Evolutionary conservation across 2,888 invertebrate species (phyloP), one percentile per base, ranked within the genome.

Genomic region (Andrena bucephala): DNA sequence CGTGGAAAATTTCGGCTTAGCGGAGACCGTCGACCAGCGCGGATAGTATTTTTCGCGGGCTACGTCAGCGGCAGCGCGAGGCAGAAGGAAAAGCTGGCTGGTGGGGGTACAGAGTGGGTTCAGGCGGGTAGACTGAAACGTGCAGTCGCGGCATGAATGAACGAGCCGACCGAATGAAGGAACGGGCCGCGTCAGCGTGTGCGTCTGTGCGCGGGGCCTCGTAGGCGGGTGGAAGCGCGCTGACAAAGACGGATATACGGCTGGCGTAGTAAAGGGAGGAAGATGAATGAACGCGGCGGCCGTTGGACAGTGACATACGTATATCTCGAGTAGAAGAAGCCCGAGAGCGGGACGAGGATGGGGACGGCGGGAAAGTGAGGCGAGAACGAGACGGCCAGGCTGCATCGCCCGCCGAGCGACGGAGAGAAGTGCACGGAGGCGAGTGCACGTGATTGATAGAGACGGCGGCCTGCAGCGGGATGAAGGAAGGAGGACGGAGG

Each of bases 91-190:
- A 65, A 79, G 54, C 71, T 36, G 13, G 42, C 24, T 20, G 10
- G 20, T 4, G 63, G 36, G 20, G 59, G 65, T 16, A 54, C 36
- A 42, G 42, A 50, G 10, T 8, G n/a, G 72, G 24, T 50, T 24
- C 27, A 50, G 62, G 57, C 54, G 29, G 72, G 52, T 24, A 27
- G 77, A 84, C 75, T 81, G 80, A 89, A 87, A 79, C 87, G 86
- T 77, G 81, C 72, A 80, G 78, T 85, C 70, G 72, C 83, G 80
- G 87, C 87, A 92, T 91, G 92, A 92, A 92, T 92, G 92, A 92
- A 92, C 87, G 87, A 89, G 77, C 87, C 88, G 89, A 86, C 85
- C 91, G 92, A 92, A 90, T 90, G 92, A 89, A 91, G 85, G 89
- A 89, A 84, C 74, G 80, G 76, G 65, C 71, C 48, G 62, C 50